Evolutionary conservation across 1,140 invertebrate genomes (phyloP).

Genomic region (Bombus superbus): DNA sequence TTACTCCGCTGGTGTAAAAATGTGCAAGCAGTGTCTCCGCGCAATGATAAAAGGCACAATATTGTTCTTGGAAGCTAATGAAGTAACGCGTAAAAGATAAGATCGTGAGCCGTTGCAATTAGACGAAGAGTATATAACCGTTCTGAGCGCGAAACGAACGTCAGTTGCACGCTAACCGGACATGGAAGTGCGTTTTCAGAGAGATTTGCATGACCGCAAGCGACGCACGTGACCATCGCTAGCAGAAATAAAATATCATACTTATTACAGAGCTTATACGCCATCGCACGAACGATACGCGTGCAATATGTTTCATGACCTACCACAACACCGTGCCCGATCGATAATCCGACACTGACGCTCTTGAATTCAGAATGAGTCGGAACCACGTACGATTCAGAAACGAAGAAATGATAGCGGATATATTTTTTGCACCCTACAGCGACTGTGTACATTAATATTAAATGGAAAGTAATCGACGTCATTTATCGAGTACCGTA

Average conservation of each 20-base stretch:
- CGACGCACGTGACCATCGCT: neutral
- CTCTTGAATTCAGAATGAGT: neutral
- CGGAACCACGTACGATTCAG: neutral
- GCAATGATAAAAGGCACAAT: neutral
- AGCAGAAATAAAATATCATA: constrained; percentile 16
- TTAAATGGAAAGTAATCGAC: neutral
- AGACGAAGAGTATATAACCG: neutral
- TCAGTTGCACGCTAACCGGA: neutral
- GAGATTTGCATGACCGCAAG: constrained; percentile 31
- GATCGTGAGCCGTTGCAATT: constrained; percentile 18
- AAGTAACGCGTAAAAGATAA: constrained; percentile 16
- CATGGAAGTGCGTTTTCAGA: neutral
- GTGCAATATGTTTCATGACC: neutral
- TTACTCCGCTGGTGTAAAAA: no score
- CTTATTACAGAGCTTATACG: neutral
- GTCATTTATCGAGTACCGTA: neutral
- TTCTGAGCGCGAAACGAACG: neutral
- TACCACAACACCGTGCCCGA: neutral
- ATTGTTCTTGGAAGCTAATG: neutral
- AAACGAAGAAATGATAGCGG: neutral
- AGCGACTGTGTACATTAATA: neutral
- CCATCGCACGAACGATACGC: neutral
- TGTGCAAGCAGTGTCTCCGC: neutral
- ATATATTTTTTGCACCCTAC: neutral
- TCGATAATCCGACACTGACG: neutral